These are phyloP conservation scores for Morpho achilles DNA, from an alignment of 2,888 invertebrate genomes.

Conservation along the genomic window DNA sequence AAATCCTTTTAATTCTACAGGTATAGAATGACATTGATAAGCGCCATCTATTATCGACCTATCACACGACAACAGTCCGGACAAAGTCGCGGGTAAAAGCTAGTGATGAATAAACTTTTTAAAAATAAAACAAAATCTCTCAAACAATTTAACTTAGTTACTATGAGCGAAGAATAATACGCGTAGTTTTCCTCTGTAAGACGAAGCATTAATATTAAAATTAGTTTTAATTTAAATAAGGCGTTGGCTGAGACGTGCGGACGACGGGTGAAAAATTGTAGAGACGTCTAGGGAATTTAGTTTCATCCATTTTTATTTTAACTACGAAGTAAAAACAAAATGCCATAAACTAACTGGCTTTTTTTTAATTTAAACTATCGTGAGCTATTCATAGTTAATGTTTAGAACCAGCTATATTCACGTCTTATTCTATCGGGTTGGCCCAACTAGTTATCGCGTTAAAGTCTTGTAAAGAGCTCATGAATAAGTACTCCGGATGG, in stretches of 20 bases:
- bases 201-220: slow-evolving; percentile 59
- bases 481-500: too few species aligned
- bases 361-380: background rate
- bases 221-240: slow-evolving; percentile 62
- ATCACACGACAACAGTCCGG: too few species aligned
- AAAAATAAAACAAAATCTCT: background rate
- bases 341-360: background rate
- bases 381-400: too few species aligned
- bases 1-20: too few species aligned
- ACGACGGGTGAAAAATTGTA: slow-evolving; percentile 54
- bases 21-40: too few species aligned
- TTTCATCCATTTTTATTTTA: background rate
- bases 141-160: slow-evolving; percentile 10
- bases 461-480: too few species aligned
- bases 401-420: too few species aligned
- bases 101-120: background rate
- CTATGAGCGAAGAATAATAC: slow-evolving; percentile 27
- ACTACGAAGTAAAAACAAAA: background rate
- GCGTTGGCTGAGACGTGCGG: slow-evolving; percentile 43
- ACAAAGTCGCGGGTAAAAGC: too few species aligned
- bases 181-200: slow-evolving; percentile 30
- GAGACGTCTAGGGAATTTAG: slow-evolving; percentile 38
- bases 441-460: too few species aligned
- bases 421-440: too few species aligned
- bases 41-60: too few species aligned